Base-by-base conservation (phyloP, 2,888 invertebrate genomes). In the Cephus pygmeus region DNA sequence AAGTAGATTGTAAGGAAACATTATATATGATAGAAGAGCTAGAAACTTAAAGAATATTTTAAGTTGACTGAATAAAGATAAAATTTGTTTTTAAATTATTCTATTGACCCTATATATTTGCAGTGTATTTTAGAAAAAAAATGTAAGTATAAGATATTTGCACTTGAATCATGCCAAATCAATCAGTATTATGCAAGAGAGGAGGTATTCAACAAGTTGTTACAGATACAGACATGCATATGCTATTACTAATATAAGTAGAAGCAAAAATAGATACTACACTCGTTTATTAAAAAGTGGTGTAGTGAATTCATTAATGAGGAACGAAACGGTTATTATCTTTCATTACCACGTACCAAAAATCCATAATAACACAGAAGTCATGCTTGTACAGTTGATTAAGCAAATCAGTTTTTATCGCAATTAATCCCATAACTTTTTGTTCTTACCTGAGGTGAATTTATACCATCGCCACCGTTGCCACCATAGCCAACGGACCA, bases 151-250 rank as follows among this genome's bases (percentile, higher is more conserved):
- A 74, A 73, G 56, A 56, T 33, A 76, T 68, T 69, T 56, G 23
- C 11, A 11, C 30, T 68, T 34, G 69, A 73, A 73, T 77, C 36
- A 35, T 35, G 33, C 73, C 69, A 69, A 36, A 36, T n/a, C n/a
- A 69, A 77, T 74, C 75, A 40, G n/a, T 40, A 40, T 69, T 36
- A 36, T 69, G 34, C 33, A 83, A 85, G 85, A 84, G 81, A 84
- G 85, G 85, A 87, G 86, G 88, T 91, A 90, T 91, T 91, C 90
- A 91, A 90, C 90, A 91, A 90, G 84, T 87, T 87, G 89, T 90
- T 90, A 91, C 89, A 87, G 88, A 87, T 87, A 84, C 23, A 56
- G 56, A 56, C 56, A 56, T 56, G 56, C 56, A 56, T 56, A 56
- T 56, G 56, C 56, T 56, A 56, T 23, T 23, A 56, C 56, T 56